Evolutionary conservation across 1,140 invertebrate species (phyloP).

Genomic region (Oncopeltus fasciatus): DNA sequence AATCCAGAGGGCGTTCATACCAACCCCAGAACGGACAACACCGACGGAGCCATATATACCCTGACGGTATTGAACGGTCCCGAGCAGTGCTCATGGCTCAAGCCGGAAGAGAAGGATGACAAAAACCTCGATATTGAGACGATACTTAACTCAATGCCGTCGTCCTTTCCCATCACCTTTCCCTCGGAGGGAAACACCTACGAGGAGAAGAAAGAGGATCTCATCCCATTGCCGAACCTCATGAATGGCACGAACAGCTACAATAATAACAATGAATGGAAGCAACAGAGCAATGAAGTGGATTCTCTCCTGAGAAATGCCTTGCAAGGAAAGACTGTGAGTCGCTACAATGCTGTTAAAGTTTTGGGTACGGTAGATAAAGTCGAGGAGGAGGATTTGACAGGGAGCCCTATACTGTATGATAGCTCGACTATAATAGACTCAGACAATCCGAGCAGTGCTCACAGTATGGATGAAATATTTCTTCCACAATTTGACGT

Average conservation of each 20-base stretch:
- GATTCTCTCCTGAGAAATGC: slow-evolving; percentile 62
- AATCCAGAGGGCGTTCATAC: slow-evolving; percentile 34
- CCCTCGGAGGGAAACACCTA: slow-evolving; percentile 31
- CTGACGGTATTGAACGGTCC: slow-evolving; percentile 39
- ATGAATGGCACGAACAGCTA: background rate
- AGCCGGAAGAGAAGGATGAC: slow-evolving; percentile 21
- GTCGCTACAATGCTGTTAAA: slow-evolving; percentile 29
- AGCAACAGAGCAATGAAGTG: slow-evolving; percentile 46
- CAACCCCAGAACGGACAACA: slow-evolving; percentile 30
- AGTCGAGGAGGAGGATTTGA: slow-evolving; percentile 10
- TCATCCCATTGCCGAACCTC: background rate
- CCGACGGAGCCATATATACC: slow-evolving; percentile 41
- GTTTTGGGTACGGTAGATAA: slow-evolving; percentile 12
- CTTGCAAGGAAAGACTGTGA: slow-evolving; percentile 45
- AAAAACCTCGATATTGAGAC: slow-evolving; percentile 32
- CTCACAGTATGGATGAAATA: slow-evolving; percentile 28
- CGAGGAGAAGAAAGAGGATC: slow-evolving; percentile 42
- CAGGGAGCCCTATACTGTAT: slow-evolving; percentile 16
- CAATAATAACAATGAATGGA: slow-evolving; percentile 55
- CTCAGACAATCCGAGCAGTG: slow-evolving; percentile 24
- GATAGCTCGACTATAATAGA: slow-evolving; percentile 19
- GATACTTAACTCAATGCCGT: slow-evolving; percentile 33
- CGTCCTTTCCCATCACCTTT: slow-evolving; percentile 15
- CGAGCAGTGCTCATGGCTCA: slow-evolving; percentile 22
- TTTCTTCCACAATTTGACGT: slow-evolving; percentile 26